phyloP scores from a whole-genome alignment of 1,140 invertebrate species.

The Magallana ariakensis region DNA sequence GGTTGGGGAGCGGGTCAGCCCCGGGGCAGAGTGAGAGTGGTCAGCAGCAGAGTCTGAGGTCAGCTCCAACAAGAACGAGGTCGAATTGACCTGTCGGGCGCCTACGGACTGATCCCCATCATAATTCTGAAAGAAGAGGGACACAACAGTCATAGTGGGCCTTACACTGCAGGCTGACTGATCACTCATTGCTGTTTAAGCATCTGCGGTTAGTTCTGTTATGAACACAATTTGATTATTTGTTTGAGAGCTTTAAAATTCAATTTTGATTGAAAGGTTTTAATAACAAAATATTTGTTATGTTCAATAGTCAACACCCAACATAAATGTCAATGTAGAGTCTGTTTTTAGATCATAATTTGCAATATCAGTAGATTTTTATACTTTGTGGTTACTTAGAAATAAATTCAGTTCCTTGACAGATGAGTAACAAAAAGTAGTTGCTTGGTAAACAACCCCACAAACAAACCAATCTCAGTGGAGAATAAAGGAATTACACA shows the following conservation, averaged over 20 bases:
- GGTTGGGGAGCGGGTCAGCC: background rate
- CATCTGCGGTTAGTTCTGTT: background rate
- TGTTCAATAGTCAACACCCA: background rate
- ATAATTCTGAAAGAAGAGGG: conserved; percentile 39
- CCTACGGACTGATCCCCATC: conserved; percentile 36
- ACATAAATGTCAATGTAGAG: too few relatives aligned
- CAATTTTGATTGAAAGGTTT: background rate
- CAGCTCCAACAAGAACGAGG: conserved; percentile 31
- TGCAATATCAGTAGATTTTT: background rate
- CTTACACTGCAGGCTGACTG: background rate
- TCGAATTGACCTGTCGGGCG: conserved; percentile 4
- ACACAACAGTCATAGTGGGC: background rate
- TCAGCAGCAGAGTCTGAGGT: background rate
- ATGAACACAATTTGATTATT: background rate
- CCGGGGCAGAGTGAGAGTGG: background rate
- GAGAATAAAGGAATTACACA: background rate
- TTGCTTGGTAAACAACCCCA: too few relatives aligned
- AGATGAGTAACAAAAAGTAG: too few relatives aligned
- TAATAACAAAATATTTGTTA: background rate
- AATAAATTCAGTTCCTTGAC: too few relatives aligned
- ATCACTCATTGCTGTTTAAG: background rate
- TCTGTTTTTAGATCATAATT: background rate
- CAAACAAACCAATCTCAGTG: too few relatives aligned
- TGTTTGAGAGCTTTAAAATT: background rate
- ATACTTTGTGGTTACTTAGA: too few relatives aligned